Conservation (phyloP, 2,113 vertebrate genomes). For the Trachemys scripta region DNA sequence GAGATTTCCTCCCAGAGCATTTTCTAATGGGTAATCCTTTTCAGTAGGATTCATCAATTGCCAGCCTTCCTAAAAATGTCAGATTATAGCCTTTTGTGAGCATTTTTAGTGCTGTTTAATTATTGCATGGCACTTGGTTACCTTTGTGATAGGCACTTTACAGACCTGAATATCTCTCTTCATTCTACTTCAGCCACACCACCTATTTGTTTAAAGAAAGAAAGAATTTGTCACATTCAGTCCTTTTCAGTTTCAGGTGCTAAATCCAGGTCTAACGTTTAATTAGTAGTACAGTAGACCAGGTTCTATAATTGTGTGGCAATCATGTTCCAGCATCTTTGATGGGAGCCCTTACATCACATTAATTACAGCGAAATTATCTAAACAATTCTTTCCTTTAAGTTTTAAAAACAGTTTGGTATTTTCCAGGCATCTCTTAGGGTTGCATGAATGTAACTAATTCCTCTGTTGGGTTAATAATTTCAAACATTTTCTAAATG, state of each 20-base stretch:
- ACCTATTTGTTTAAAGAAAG: neutral
- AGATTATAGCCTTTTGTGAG: neutral
- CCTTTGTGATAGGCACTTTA: neutral
- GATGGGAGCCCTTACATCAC: neutral
- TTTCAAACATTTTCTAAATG: neutral
- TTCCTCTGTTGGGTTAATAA: neutral
- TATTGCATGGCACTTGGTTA: neutral
- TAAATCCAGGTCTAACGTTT: neutral
- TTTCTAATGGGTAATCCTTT: neutral
- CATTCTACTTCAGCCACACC: neutral
- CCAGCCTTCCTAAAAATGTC: neutral
- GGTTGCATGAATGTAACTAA: neutral
- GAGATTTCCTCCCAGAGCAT: neutral
- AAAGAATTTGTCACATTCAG: neutral
- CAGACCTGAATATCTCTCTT: neutral
- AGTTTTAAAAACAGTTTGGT: neutral
- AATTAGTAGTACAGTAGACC: neutral
- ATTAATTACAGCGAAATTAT: neutral
- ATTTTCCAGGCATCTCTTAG: neutral
- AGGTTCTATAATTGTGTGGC: neutral
- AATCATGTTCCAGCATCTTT: neutral
- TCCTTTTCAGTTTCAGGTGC: neutral
- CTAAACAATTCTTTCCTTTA: neutral
- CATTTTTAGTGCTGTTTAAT: neutral
- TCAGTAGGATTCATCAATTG: neutral